Evolutionary conservation across 30 jellyfish, hydroid and myxozoan species (phyloP).

Genomic region (Clytia hemisphaerica): DNA sequence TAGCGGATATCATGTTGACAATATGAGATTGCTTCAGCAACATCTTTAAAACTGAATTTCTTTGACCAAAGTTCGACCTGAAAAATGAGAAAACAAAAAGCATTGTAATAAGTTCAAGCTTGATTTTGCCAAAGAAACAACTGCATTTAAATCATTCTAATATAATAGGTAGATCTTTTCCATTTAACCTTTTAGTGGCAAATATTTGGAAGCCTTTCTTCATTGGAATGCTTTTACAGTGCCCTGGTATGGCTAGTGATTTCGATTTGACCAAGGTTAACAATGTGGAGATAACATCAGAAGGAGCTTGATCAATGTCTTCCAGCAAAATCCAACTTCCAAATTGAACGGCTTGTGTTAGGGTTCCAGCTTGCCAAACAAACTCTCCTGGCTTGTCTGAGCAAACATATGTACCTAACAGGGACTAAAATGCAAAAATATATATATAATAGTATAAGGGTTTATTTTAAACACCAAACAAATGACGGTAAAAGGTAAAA

Average conservation of each 20-base stretch:
- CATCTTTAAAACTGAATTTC: not conserved
- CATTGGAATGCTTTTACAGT: constrained; percentile 30
- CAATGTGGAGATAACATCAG: constrained; percentile 83
- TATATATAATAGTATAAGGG: not conserved
- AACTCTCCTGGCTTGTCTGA: constrained; percentile 84
- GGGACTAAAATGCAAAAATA: constrained; percentile 33
- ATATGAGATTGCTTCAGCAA: not conserved
- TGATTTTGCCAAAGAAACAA: not conserved
- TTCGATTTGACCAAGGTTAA: constrained; percentile 50
- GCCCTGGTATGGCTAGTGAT: constrained; percentile 67
- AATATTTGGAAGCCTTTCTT: constrained; percentile 66
- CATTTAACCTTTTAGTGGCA: constrained; percentile 64
- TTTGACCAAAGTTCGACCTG: not conserved
- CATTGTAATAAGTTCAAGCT: not conserved
- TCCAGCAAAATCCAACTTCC: constrained; percentile 91
- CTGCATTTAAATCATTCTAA: not conserved
- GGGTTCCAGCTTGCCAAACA: constrained; percentile 86
- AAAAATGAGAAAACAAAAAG: not conserved
- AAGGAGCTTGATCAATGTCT: constrained; percentile 82
- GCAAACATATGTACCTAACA: constrained; percentile 82
- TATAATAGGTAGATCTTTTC: not conserved
- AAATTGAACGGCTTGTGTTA: constrained; percentile 77
- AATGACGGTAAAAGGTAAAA: not conserved
- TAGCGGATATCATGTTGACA: constrained; percentile 1
- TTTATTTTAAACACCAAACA: not conserved